Base-by-base conservation (phyloP, 2,797 vertebrate species). In the Naso thynnoides region DNA sequence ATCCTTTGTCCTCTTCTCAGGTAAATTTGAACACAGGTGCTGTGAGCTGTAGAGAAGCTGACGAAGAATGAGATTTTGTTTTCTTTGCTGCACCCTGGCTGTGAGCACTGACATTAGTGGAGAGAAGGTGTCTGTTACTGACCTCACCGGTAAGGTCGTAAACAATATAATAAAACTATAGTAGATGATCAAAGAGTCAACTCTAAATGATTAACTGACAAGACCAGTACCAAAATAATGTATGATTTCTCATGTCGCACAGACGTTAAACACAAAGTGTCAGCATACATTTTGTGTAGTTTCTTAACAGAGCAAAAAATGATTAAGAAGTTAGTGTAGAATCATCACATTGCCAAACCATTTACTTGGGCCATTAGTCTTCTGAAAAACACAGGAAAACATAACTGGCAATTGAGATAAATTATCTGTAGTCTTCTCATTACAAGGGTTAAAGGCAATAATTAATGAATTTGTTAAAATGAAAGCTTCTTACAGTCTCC, bases 91-190 rank as follows among this genome's bases (percentile, higher is more conserved):
- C 88, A 89, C 50, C 88, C 86, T 19, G 78, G 80, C 48, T 90
- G 86, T 83, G 86, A 92, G 8, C 44, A 84, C 85, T 0, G 88
- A 86, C 47, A 83, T 88, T 86, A 89, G 87, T 44, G 91, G 88
- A 55, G 19, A 79, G 11, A 9, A 60, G 11, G 91, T 91, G 72
- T 84, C 84, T 73, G 31, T 75, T 47, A 54, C 44, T 23, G 24
- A 41, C 14, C 39, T 52, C n/a, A 24, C 8, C 3, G 8, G n/a
- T 38, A 23, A 18, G 5, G 18, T 14, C 23, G 45, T 31, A 42
- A 44, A 41, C 8, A 24, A 73, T n/a, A n/a, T 16, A 62, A 53
- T 24, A 39, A 59, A 81, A 71, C 55, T 65, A 58, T 50, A 23
- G 42, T 21, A 13, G 18, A 45, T 47, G 23, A 61, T 57, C n/a